Evolutionary conservation across 2,113 vertebrate genomes (phyloP).

Genomic region (Panthera uncia): DNA sequence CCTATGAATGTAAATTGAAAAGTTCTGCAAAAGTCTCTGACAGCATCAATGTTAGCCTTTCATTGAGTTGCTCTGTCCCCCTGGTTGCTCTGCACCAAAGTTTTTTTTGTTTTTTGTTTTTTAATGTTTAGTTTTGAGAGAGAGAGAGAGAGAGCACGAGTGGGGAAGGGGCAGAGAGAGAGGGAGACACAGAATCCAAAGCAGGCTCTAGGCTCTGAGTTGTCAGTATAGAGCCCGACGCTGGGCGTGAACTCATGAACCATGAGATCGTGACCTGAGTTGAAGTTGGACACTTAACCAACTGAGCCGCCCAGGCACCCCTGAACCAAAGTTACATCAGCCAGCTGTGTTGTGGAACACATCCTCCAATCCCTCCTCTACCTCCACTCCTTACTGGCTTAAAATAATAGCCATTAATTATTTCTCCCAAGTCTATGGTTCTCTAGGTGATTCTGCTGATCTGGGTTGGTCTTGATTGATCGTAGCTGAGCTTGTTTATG

Average conservation of each 20-base stretch:
- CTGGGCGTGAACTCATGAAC: too few species aligned
- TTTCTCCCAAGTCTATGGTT: neutral
- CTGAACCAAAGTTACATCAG: neutral
- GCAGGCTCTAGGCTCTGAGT: too few species aligned
- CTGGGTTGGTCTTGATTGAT: neutral
- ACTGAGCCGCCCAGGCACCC: too few species aligned
- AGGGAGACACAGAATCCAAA: too few species aligned
- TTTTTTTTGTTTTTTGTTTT: neutral
- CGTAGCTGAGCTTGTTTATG: neutral
- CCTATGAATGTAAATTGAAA: neutral
- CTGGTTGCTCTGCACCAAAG: neutral
- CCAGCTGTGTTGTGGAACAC: neutral
- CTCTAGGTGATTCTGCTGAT: neutral
- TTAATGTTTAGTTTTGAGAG: too few species aligned
- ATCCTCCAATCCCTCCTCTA: neutral
- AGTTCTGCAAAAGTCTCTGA: neutral
- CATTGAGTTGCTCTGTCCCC: neutral
- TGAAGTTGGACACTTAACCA: too few species aligned
- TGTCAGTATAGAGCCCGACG: too few species aligned
- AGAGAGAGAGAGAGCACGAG: too few species aligned
- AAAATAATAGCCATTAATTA: conserved; percentile 6
- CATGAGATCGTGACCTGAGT: too few species aligned
- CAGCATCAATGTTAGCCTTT: neutral
- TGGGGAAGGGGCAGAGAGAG: too few species aligned
- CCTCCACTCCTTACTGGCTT: neutral